Evolutionary conservation across 2,797 vertebrate genomes (phyloP).

Genomic region (Sardinella longiceps): DNA sequence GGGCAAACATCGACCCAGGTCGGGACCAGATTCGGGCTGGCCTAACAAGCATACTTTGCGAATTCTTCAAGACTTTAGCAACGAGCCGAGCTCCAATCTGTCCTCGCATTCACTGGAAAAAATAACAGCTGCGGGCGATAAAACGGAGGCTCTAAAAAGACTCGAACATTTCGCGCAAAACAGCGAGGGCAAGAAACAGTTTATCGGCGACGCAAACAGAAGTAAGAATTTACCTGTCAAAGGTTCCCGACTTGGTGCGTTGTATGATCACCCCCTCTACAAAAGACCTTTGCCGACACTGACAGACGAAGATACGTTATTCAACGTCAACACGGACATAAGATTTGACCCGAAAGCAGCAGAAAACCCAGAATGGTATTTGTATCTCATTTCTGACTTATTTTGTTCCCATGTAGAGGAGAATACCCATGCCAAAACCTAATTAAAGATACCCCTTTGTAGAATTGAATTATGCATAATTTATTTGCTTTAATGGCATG

Average conservation of each 20-base stretch:
- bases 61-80: slow-evolving; percentile 95
- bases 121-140: slow-evolving; percentile 64
- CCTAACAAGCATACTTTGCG: slow-evolving; percentile 93
- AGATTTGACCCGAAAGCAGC: slow-evolving; percentile 90
- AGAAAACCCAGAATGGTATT: slow-evolving; percentile 85
- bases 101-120: slow-evolving; percentile 86
- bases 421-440: not conserved
- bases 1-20: slow-evolving; percentile 69
- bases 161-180: slow-evolving; percentile 61
- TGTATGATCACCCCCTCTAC: slow-evolving; percentile 89
- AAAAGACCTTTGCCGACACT: slow-evolving; percentile 75
- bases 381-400: slow-evolving; percentile 55
- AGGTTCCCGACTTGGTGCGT: slow-evolving; percentile 78
- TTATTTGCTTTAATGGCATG: not conserved
- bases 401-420: not conserved
- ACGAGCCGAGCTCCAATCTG: slow-evolving; percentile 88
- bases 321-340: slow-evolving; percentile 94
- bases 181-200: slow-evolving; percentile 68
- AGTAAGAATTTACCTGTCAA: slow-evolving; percentile 53
- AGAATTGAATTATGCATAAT: not conserved
- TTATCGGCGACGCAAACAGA: slow-evolving; percentile 59
- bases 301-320: slow-evolving; percentile 87
- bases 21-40: slow-evolving; percentile 74
- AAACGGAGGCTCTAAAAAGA: slow-evolving; percentile 59
- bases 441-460: not conserved